These are phyloP conservation scores for Piezodorus guildinii DNA, from an alignment of 1,140 invertebrate species.

Conservation along the genomic window DNA sequence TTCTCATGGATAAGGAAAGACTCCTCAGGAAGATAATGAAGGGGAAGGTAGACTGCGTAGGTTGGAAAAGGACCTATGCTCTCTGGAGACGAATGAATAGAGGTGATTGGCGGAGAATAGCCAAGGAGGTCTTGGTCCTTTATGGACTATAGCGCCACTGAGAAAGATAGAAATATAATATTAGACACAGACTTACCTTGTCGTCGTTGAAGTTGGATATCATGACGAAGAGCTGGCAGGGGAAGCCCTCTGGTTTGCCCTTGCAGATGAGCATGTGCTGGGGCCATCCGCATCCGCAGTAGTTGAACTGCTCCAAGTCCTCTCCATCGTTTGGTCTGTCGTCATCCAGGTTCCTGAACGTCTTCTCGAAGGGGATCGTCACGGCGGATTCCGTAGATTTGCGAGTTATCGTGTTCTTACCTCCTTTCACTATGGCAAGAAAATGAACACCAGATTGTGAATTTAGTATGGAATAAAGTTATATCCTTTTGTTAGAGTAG, in stretches of 20 bases:
- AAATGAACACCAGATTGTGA: too few species aligned
- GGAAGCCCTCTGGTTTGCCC: conserved; percentile 54
- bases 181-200: conserved; percentile 42
- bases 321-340: conserved; percentile 31
- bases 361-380: conserved; percentile 50
- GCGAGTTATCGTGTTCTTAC: conserved; percentile 42
- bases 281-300: conserved; percentile 81
- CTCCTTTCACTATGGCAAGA: conserved; percentile 38
- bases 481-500: too few species aligned
- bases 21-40: too few species aligned
- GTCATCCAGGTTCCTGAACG: conserved; percentile 44
- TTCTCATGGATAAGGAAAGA: too few species aligned
- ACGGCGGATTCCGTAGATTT: conserved; percentile 46
- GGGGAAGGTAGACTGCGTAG: too few species aligned
- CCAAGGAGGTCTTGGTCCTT: too few species aligned
- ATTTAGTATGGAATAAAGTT: too few species aligned
- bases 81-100: too few species aligned
- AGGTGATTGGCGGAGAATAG: too few species aligned
- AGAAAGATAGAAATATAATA: too few species aligned
- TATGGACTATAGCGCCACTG: too few species aligned
- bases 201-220: conserved; percentile 62
- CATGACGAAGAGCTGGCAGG: conserved; percentile 66
- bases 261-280: conserved; percentile 71
- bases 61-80: too few species aligned
- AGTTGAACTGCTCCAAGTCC: conserved; percentile 38